Evolutionary conservation across 2,888 invertebrate genomes (phyloP).

Genomic region (Cantharis rustica): DNA sequence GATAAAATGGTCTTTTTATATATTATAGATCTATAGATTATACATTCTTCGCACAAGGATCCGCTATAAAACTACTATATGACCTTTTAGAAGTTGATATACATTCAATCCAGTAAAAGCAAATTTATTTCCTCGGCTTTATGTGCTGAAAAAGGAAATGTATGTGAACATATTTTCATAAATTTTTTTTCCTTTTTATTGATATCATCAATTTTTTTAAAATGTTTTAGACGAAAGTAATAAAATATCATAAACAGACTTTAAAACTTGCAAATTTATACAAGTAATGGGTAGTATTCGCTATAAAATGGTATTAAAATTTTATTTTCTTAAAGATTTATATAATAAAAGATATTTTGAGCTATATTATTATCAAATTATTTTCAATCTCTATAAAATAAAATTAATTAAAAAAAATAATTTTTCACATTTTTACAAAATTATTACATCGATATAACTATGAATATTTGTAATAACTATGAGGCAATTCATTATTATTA

Average conservation of each 20-base stretch:
- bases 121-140: slow-evolving; percentile 39
- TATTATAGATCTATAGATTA: slow-evolving; percentile 56
- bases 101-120: slow-evolving; percentile 39
- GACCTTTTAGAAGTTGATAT: slow-evolving; percentile 36
- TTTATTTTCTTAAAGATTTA: not conserved
- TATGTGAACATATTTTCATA: slow-evolving; percentile 37
- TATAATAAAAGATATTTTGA: not conserved
- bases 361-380: not conserved
- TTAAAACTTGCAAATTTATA: not conserved
- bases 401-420: too few species aligned
- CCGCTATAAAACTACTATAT: slow-evolving; percentile 53
- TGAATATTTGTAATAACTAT: too few species aligned
- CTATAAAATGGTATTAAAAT: not conserved
- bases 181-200: slow-evolving; percentile 29
- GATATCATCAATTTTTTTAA: slow-evolving; percentile 3
- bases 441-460: too few species aligned
- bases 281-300: not conserved
- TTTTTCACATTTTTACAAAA: too few species aligned
- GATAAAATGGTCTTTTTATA: slow-evolving; percentile 54
- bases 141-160: slow-evolving; percentile 37
- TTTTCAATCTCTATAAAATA: not conserved
- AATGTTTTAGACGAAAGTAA: not conserved
- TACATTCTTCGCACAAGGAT: slow-evolving; percentile 50
- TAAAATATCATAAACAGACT: not conserved
- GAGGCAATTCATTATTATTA: too few species aligned